phyloP scores from a whole-genome alignment of 2,888 invertebrate genomes.

The Dicyrtomina minuta region DNA sequence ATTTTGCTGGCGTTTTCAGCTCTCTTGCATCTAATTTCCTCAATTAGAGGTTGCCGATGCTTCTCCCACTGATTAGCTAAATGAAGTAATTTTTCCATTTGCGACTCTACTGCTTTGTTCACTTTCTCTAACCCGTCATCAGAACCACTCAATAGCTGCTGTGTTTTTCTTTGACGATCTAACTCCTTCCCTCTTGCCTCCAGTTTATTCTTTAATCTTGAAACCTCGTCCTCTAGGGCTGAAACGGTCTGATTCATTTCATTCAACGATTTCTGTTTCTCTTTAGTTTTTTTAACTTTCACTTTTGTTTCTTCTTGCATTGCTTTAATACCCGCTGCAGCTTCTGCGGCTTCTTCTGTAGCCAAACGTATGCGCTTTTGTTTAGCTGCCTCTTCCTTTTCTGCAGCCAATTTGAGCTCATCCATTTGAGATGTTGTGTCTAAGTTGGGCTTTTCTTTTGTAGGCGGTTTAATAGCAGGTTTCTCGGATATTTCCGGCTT shows the following conservation, averaged over 20 bases:
- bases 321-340: conserved; percentile 35
- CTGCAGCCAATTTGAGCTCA: conserved; percentile 20
- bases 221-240: conserved; percentile 35
- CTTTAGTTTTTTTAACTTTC: conserved; percentile 38
- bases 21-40: conserved; percentile 61
- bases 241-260: conserved; percentile 30
- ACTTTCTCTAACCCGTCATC: conserved; percentile 50
- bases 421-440: conserved; percentile 15
- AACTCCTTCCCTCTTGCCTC: conserved; percentile 43
- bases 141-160: conserved; percentile 42
- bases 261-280: conserved; percentile 34
- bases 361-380: conserved; percentile 20
- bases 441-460: conserved; percentile 46
- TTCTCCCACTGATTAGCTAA: conserved; percentile 73
- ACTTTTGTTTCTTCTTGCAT: conserved; percentile 44
- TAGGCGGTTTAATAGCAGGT: conserved; percentile 41
- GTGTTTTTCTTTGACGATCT: conserved; percentile 44
- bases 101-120: conserved; percentile 60
- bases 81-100: conserved; percentile 65
- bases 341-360: conserved; percentile 36
- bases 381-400: conserved; percentile 26
- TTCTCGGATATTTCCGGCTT: conserved; percentile 45
- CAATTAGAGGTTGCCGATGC: conserved; percentile 67
- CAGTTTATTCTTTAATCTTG: conserved; percentile 34
- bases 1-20: conserved; percentile 57